Base-by-base conservation (phyloP, 64 coral and sea anemone genomes). In the Montipora efflorescens region DNA sequence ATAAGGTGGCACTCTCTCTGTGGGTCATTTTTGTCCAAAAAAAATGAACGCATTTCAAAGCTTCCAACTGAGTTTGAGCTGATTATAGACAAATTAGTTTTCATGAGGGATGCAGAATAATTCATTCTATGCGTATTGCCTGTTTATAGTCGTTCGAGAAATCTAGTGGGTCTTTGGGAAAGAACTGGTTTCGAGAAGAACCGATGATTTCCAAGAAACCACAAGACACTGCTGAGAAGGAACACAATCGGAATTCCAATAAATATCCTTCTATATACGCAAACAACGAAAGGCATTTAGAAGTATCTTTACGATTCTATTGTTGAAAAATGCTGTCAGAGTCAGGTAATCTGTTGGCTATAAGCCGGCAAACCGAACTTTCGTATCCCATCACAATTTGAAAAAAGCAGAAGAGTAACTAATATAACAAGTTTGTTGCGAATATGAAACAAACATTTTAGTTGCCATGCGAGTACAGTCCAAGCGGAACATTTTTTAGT, bases 41-140 rank as follows among this genome's bases (percentile, higher is more conserved):
- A 92, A 92, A 92, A 76, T 72, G 90, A 92, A 75, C 82, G 61
- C 67, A 75, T 92, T 50, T 75, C 72, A 57, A 76, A 64, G 67
- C 61, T 77, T 83, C 90, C 81, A 84, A 92, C 90, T 92, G 90
- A 5, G 90, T 46, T 49, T 77, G 48, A 82, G 50, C 51, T 74
- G 90, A 58, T 82, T 80, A 74, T 23, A 49, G 70, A 72, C 82
- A 86, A 86, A 86, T 86, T 86, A 86, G 82, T 86, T 86, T 86
- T 72, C 66, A 23, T 3, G 66, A 70, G 16, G 61, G 47, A 86
- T 9, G 47, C 59, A 86, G 66, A 71, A 36, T 36, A 36, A 71
- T 71, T 71, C 82, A 50, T 46, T 67, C 62, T 45, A 72, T 64
- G 62, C 6, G 20, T 86, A 49, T 71, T 71, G 19, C 18, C 4